Evolutionary conservation across 2,113 vertebrate species (phyloP), one percentile per base, ranked within the genome.

Genomic region (Leucosticte australis): DNA sequence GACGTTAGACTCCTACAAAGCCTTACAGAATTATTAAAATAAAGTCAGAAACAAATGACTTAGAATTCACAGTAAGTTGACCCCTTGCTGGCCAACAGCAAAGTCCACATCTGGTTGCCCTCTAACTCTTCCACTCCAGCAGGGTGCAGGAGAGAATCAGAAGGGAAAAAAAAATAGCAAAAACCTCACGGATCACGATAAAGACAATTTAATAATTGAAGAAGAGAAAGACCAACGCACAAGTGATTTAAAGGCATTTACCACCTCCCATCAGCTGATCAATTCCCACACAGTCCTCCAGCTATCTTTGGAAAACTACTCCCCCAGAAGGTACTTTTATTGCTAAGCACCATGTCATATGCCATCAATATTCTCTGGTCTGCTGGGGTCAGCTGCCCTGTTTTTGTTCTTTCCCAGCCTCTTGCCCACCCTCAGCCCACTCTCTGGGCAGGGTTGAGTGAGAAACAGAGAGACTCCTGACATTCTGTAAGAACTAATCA

Each of bases 281-380:
- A 71, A 37, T 46, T 39, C 13, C 37, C 42, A 69, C 24, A 5
- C 31, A 68, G 9, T 50, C 20, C 16, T 73, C 63, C 53, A 76
- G 21, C 14, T 69, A 9, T 46, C 27, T 77, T 69, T 28, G 59
- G 56, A 76, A 68, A 83, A 44, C 6, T 33, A 30, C 14, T 76
- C 18, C 13, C 10, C 6, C 1, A 1, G 4, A 7, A 2, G 0
- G 9, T 39, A 47, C 7, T 63, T 83, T 39, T 80, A 56, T 30
- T 86, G 27, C 44, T 67, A 70, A 89, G 20, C 15, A 30, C 3
- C 9, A 18, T 1, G 0, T 64, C 24, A 28, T 35, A 53, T 9
- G 11, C 5, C 15, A 39, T 35, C 18, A 76, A 30, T 73, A 56
- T 47, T 79, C 18, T 56, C 56, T 80, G 52, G 17, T 37, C 26